phyloP scores from a whole-genome alignment of 2,113 vertebrate genomes.

The Cercopithecus mona region DNA sequence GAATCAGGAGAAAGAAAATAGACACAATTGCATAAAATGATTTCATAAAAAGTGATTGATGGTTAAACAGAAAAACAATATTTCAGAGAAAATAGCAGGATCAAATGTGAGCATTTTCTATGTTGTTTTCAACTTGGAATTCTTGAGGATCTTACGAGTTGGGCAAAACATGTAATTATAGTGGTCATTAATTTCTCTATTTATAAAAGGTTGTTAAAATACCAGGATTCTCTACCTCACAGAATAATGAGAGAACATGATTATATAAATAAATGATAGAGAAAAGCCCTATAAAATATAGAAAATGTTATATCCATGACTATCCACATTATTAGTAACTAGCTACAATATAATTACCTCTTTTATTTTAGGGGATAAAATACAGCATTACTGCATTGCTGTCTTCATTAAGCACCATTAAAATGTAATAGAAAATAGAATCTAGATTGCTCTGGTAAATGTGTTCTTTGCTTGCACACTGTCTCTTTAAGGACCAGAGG shows the following conservation, averaged over 20 bases:
- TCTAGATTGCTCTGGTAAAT: not conserved
- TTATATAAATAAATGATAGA: not conserved
- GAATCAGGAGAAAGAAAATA: not conserved
- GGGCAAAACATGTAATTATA: not conserved
- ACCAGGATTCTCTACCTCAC: not conserved
- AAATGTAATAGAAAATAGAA: not conserved
- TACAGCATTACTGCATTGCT: not conserved
- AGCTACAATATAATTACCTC: not conserved
- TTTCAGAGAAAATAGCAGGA: not conserved
- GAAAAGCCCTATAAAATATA: not conserved
- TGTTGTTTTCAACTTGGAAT: not conserved
- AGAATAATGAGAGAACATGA: not conserved
- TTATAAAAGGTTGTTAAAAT: not conserved
- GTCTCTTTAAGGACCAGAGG: not conserved
- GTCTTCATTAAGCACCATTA: not conserved
- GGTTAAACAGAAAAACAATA: not conserved
- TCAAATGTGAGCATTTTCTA: not conserved
- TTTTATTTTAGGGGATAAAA: not conserved
- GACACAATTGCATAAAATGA: not conserved
- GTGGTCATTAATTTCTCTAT: not conserved
- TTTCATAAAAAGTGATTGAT: not conserved
- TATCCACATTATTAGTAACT: not conserved
- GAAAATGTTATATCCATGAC: not conserved
- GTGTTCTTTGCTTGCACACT: not conserved
- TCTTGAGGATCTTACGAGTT: not conserved